Base-by-base conservation (phyloP, 2,113 vertebrate genomes). In the Falco punctatus region DNA sequence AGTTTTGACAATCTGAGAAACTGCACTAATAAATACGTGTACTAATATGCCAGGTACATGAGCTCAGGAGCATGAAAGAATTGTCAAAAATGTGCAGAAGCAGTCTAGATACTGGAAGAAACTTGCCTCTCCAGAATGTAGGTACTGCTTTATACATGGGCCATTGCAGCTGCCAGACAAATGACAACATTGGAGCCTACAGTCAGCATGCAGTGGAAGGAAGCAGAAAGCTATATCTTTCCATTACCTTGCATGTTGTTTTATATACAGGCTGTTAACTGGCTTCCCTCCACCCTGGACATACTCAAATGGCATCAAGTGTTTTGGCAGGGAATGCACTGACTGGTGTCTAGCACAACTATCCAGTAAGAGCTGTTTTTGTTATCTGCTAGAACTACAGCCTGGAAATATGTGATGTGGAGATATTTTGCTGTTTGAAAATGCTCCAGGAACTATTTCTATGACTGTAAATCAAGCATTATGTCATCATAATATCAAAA, bases 391-490 rank as follows among this genome's bases (percentile, higher is more conserved):
- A 73, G 84, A 92, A 62, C 42, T 88, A 24, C 65, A 89, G 81
- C 23, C 78, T 71, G 81, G 91, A 74, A 93, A 90, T 81, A 92
- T 6, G 22, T 64, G 57, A 35, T 71, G 17, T 14, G 71, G 77
- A 94, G 75, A 94, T 13, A 78, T 91, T 94, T 81, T 84, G 21
- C 69, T 81, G 35, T 79, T 94, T 95, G 84, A 95, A 93, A 88
- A 82, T 57, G 23, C 44, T 95, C 66, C 91, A 95, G 44, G 5
- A 94, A 70, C 48, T 89, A 30, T 28, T 73, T 91, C 42, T 14
- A 30, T 87, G 92, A 54, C 86, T 91, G 61, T 82, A 94, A 92
- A 91, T 82, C 62, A 91, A 75, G 65, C 61, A 84, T 87, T 88
- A 81, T 84, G 40, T 35, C 58, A 92, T 74, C 33, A 24, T 81